phyloP scores from a whole-genome alignment of 2,113 vertebrate species.

The Bostrychus sinensis region DNA sequence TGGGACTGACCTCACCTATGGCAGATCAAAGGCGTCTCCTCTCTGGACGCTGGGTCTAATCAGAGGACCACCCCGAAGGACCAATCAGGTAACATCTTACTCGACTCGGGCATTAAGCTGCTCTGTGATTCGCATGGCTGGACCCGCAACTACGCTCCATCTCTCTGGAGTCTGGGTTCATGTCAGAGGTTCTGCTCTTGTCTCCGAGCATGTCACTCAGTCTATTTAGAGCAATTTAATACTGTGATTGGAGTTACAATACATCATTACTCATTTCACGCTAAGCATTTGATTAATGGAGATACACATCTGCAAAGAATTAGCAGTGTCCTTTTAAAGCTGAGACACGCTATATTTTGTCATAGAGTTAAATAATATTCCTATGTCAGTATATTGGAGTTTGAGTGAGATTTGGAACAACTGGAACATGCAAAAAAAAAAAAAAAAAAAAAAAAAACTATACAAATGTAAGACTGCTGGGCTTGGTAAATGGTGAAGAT shows the following conservation, averaged over 20 bases:
- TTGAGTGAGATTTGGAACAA: neutral
- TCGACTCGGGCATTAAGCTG: conserved; percentile 48
- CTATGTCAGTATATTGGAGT: neutral
- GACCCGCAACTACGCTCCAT: conserved; percentile 18
- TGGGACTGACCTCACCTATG: conserved; percentile 59
- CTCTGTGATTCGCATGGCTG: conserved; percentile 29
- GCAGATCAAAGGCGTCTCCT: conserved; percentile 60
- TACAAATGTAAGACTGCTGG: too few relatives aligned
- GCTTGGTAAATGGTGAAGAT: too few relatives aligned
- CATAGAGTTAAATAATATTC: neutral
- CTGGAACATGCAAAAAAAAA: neutral
- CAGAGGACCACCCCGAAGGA: conserved; percentile 64
- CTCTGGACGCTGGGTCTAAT: conserved; percentile 59
- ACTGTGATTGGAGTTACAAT: conserved; percentile 46
- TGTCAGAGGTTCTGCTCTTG: conserved; percentile 26
- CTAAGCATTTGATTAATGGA: conserved; percentile 5
- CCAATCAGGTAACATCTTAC: conserved; percentile 66
- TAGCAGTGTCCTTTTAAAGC: neutral
- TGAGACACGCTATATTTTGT: neutral
- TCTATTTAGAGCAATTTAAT: conserved; percentile 23
- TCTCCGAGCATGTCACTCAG: conserved; percentile 29
- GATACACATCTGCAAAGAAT: neutral
- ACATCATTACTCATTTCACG: conserved; percentile 35
- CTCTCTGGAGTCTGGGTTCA: conserved; percentile 10
- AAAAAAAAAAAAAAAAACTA: too few relatives aligned